phyloP scores from a whole-genome alignment of 2,113 vertebrate species.

The Corynorhinus townsendii region DNA sequence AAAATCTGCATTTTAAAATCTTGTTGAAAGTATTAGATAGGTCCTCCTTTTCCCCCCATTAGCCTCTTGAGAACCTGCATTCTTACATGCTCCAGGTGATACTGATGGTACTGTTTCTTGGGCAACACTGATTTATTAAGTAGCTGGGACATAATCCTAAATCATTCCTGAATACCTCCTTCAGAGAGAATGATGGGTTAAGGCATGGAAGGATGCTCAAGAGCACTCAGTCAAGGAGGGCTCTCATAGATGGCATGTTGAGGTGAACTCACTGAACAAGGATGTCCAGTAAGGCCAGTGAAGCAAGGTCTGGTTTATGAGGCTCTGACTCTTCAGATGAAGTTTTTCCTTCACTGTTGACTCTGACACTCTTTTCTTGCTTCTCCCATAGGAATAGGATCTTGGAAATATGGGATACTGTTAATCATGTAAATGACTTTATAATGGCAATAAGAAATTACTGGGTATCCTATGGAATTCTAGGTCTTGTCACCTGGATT shows the following conservation, averaged over 20 bases:
- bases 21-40: too few relatives aligned
- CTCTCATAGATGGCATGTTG: background rate
- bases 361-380: background rate
- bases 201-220: background rate
- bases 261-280: background rate
- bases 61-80: background rate
- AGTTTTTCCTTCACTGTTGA: background rate
- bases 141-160: background rate
- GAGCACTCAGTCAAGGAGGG: background rate
- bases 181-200: background rate
- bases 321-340: background rate
- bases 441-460: background rate
- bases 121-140: background rate
- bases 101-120: background rate
- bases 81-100: background rate
- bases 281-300: too few relatives aligned
- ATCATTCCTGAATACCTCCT: background rate
- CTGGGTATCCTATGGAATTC: background rate
- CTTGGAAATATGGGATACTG: background rate
- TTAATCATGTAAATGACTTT: background rate
- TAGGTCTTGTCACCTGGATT: background rate
- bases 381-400: background rate
- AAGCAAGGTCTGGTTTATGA: background rate
- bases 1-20: background rate
- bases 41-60: too few relatives aligned